These are phyloP conservation scores for Dynastes grantii DNA, from an alignment of 2,888 invertebrate species.

Conservation along the genomic window DNA sequence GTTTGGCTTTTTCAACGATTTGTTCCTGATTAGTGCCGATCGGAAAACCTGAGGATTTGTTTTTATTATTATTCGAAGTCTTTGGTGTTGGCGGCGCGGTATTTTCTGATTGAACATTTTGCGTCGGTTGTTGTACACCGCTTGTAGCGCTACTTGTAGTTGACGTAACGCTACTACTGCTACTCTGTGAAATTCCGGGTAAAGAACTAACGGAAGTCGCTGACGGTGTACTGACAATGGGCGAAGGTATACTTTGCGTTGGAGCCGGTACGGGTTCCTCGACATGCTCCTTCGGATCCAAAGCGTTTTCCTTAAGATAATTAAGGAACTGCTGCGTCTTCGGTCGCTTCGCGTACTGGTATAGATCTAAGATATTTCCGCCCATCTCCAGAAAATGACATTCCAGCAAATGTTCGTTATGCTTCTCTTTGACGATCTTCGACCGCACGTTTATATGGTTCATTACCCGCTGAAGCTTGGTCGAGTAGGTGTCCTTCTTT, in stretches of 20 bases:
- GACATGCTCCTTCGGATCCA: constrained; percentile 65
- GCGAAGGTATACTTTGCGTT: constrained; percentile 22
- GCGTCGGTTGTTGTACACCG: constrained; percentile 49
- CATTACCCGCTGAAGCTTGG: constrained; percentile 79
- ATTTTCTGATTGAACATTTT: constrained; percentile 55
- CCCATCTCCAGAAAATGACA: constrained; percentile 87
- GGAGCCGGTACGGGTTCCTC: constrained; percentile 52
- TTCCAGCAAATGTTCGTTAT: constrained; percentile 87
- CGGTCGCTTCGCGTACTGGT: constrained; percentile 87
- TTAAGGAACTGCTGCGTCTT: constrained; percentile 82
- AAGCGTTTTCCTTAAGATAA: constrained; percentile 78
- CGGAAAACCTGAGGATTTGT: constrained; percentile 53
- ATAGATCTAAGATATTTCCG: constrained; percentile 92
- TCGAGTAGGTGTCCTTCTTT: constrained; percentile 71
- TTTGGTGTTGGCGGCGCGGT: constrained; percentile 56
- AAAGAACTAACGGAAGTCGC: constrained; percentile 67
- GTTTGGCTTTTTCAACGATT: constrained; percentile 89
- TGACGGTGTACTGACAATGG: constrained; percentile 63
- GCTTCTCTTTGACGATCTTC: constrained; percentile 81
- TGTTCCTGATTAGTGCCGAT: constrained; percentile 77
- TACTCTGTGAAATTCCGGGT: constrained; percentile 65
- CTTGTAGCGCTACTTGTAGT: constrained; percentile 47
- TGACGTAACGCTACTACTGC: constrained; percentile 28
- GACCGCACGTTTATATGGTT: constrained; percentile 82
- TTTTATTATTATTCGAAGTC: constrained; percentile 55